Evolutionary conservation across 2,113 vertebrate species (phyloP).

Genomic region (Catagonus wagneri): DNA sequence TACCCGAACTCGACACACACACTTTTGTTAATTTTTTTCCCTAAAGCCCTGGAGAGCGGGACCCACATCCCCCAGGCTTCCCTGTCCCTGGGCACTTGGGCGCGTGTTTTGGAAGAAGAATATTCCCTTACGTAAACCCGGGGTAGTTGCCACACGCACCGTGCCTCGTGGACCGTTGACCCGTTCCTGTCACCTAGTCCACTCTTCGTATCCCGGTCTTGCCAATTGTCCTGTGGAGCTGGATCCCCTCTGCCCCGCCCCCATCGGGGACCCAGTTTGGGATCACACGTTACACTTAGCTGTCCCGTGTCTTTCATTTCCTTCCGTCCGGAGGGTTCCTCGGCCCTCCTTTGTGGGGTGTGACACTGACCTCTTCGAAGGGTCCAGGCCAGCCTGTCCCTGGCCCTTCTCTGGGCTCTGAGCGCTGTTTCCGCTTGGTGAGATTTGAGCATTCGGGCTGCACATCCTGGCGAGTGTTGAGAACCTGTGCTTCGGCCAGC

Average conservation of each 20-base stretch:
- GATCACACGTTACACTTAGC: not conserved
- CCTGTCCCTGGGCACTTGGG: not conserved
- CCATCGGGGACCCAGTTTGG: not conserved
- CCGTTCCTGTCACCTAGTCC: rapidly evolving
- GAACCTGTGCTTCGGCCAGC: not conserved
- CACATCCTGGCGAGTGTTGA: not conserved
- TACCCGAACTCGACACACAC: not conserved
- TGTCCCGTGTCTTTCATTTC: not conserved
- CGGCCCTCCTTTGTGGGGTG: not conserved
- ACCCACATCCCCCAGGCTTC: rapidly evolving
- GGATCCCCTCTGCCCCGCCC: no score
- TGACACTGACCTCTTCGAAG: not conserved
- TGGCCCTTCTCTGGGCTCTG: rapidly evolving
- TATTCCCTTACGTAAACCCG: no score
- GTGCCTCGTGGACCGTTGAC: no score
- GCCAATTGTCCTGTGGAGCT: not conserved
- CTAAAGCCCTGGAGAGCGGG: not conserved
- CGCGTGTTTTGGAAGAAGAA: not conserved
- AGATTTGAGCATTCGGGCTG: not conserved
- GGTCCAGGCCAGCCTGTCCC: not conserved
- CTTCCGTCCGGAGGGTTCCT: not conserved
- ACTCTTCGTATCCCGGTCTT: not conserved
- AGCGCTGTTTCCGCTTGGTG: not conserved
- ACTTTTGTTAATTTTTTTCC: not conserved
- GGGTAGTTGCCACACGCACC: not conserved